Evolutionary conservation across 2,888 invertebrate genomes (phyloP).

Genomic region (Himalopsyche japonica): DNA sequence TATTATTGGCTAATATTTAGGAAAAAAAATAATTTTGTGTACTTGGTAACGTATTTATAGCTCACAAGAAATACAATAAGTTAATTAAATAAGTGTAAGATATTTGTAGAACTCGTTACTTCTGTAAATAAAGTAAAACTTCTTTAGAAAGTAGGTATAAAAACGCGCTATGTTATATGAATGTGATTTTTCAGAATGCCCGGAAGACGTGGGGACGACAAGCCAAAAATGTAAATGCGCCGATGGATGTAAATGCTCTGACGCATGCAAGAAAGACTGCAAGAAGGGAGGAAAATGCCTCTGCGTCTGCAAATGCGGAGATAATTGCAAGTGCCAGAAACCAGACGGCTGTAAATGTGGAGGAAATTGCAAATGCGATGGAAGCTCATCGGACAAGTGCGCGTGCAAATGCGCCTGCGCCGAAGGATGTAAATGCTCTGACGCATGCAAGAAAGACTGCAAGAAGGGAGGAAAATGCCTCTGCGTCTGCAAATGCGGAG

Average conservation of each 20-base stretch:
- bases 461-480: conserved; percentile 18
- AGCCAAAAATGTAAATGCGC: conserved; percentile 27
- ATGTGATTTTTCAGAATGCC: too few species aligned
- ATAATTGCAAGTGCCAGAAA: conserved; percentile 21
- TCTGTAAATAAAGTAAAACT: too few species aligned
- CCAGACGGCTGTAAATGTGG: conserved; percentile 30
- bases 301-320: conserved; percentile 25
- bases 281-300: conserved; percentile 14
- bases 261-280: conserved; percentile 3
- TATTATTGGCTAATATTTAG: too few species aligned
- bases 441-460: conserved; percentile 28
- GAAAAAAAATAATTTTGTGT: too few species aligned
- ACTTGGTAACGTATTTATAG: too few species aligned
- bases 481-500: conserved; percentile 33
- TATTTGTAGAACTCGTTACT: too few species aligned
- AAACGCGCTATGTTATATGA: too few species aligned
- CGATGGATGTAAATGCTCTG: conserved; percentile 27
- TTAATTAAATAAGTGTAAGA: too few species aligned
- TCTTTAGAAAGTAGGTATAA: too few species aligned
- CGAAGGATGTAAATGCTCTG: conserved; percentile 31
- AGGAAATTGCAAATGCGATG: conserved; percentile 14
- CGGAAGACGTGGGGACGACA: conserved; percentile 5
- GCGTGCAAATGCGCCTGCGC: conserved; percentile 31
- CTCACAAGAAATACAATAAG: too few species aligned
- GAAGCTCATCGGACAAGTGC: not conserved